Percentiles rank a stretch among this genome's conserved stretches.
phyloP scores from a whole-genome alignment of 2,113 vertebrate genomes.

The Coptodon rendalli region DNA sequence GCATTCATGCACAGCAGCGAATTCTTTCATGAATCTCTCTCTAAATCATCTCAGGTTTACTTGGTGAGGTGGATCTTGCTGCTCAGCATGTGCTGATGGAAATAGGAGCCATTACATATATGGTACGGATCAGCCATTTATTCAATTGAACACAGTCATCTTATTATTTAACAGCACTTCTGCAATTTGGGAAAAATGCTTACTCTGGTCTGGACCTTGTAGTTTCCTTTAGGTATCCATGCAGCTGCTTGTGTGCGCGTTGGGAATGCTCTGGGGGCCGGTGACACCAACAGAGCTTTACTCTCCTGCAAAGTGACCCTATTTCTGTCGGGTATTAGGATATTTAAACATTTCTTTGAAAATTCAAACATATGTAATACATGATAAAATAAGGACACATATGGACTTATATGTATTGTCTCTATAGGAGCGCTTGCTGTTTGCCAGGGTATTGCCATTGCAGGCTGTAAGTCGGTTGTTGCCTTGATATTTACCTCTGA shows the following conservation, averaged over 20 bases:
- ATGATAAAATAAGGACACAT: neutral
- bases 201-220: neutral
- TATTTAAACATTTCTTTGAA: neutral
- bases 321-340: slow-evolving; percentile 71
- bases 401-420: neutral
- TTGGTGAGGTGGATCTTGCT: slow-evolving; percentile 81
- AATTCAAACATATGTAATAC: neutral
- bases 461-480: slow-evolving; percentile 62
- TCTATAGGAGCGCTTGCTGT: slow-evolving; percentile 71
- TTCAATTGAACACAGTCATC: neutral
- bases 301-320: slow-evolving; percentile 73
- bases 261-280: slow-evolving; percentile 83
- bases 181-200: neutral
- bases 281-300: slow-evolving; percentile 69
- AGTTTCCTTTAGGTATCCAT: slow-evolving; percentile 81
- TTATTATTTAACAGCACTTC: neutral
- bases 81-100: slow-evolving; percentile 83
- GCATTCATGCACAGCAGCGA: neutral
- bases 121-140: slow-evolving; percentile 25
- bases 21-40: neutral
- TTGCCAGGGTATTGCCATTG: slow-evolving; percentile 64
- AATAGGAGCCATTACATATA: slow-evolving; percentile 65
- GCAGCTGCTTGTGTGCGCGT: slow-evolving; percentile 80
- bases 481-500: slow-evolving; percentile 82
- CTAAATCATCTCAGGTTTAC: slow-evolving; percentile 67